Evolutionary conservation across 2,797 vertebrate species (phyloP).

Genomic region (Silurus aristotelis): DNA sequence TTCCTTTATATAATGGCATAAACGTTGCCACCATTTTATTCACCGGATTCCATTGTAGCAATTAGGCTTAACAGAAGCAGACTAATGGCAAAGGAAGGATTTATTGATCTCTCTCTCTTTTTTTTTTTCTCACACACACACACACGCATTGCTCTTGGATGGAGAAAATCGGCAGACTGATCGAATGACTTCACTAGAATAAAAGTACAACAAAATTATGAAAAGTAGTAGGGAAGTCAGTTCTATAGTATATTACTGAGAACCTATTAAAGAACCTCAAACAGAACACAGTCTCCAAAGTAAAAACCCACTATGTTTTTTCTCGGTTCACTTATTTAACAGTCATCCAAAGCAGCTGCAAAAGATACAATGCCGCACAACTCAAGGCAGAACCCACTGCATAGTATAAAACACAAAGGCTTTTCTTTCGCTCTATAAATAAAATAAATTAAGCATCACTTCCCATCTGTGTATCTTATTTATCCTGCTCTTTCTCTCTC

Average conservation of each 20-base stretch:
- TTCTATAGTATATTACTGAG: background rate
- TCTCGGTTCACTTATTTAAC: background rate
- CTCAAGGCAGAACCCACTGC: background rate
- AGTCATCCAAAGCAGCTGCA: background rate
- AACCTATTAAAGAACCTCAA: background rate
- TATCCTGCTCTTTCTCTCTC: background rate
- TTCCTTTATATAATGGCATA: constrained; percentile 11
- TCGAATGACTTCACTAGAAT: background rate
- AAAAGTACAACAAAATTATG: background rate
- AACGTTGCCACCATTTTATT: background rate
- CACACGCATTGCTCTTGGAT: background rate
- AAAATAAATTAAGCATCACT: background rate
- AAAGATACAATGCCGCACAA: background rate
- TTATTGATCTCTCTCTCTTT: background rate
- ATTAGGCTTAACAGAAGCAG: constrained; percentile 29
- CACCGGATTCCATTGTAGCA: constrained; percentile 12
- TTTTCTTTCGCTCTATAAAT: background rate
- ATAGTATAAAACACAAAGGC: background rate
- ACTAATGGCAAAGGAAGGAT: constrained; percentile 13
- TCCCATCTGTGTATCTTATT: background rate
- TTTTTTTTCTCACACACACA: background rate
- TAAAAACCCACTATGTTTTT: background rate
- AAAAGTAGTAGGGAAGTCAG: background rate
- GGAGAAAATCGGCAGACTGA: constrained; percentile 1
- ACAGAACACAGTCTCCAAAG: background rate